A percentile compares a stretch with the other conserved stretches of the same genome.
phyloP scores from a whole-genome alignment of 1,140 invertebrate genomes.

The Pinna nobilis region DNA sequence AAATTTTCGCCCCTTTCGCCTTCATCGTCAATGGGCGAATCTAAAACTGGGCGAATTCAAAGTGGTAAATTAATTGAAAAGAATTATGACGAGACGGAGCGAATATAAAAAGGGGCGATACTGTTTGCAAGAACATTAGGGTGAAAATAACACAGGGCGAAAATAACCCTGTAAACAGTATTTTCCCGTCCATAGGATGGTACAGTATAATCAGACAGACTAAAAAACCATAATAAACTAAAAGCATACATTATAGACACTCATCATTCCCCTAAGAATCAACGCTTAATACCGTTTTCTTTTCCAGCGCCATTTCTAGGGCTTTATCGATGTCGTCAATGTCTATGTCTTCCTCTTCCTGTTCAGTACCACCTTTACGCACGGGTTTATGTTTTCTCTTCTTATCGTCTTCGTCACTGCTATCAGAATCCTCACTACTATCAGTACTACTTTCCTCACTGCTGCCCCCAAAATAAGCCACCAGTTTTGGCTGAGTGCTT shows the following conservation, averaged over 20 bases:
- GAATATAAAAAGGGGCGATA: background rate
- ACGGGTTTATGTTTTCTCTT: slow-evolving; percentile 8
- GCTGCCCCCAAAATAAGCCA: slow-evolving; percentile 14
- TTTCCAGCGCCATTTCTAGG: slow-evolving; percentile 34
- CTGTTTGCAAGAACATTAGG: background rate
- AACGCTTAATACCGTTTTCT: slow-evolving; percentile 41
- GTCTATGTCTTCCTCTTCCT: slow-evolving; percentile 16
- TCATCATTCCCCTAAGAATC: too few species aligned
- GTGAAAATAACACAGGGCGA: background rate
- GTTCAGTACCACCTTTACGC: slow-evolving; percentile 1
- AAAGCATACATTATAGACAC: too few species aligned
- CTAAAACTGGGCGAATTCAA: too few species aligned
- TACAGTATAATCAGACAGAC: too few species aligned
- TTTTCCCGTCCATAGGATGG: too few species aligned
- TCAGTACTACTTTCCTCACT: slow-evolving; percentile 29
- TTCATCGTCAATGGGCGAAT: too few species aligned
- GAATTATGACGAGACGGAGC: too few species aligned
- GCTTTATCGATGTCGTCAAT: slow-evolving; percentile 41
- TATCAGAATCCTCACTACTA: slow-evolving; percentile 20
- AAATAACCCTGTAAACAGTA: too few species aligned
- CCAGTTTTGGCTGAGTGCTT: background rate
- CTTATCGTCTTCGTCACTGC: slow-evolving; percentile 1
- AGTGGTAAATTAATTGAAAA: too few species aligned
- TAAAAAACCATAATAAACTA: too few species aligned
- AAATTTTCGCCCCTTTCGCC: too few species aligned